These are phyloP conservation scores for Saccostrea glomerata DNA, from an alignment of 1,140 invertebrate species.

Conservation along the genomic window DNA sequence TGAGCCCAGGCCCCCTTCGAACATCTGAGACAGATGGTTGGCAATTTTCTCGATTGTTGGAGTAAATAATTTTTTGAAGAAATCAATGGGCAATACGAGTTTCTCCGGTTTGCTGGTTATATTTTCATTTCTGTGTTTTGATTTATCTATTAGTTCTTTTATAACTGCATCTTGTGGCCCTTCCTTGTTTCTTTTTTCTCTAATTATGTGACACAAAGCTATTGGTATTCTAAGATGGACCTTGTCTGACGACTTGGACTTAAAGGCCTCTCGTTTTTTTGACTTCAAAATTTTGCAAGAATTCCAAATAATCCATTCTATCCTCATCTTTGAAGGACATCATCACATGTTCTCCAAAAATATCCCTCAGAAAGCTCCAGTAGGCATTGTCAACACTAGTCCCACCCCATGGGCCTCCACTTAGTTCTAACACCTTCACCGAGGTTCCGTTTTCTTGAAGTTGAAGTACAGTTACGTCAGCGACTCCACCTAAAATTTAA, in stretches of 20 bases:
- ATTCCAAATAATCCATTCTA: conserved; percentile 35
- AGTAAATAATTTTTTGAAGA: conserved; percentile 1
- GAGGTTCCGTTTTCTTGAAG: conserved; percentile 35
- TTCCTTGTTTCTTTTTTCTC: background rate
- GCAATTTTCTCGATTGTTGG: conserved; percentile 12
- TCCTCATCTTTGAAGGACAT: background rate
- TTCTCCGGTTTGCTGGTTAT: background rate
- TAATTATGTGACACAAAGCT: too few relatives aligned
- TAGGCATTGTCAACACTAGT: conserved; percentile 43
- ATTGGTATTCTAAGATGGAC: background rate
- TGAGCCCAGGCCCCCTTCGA: background rate
- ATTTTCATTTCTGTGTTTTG: background rate
- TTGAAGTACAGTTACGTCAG: conserved; percentile 56
- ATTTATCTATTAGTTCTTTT: background rate
- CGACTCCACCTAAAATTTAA: conserved; percentile 49
- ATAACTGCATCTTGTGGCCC: background rate
- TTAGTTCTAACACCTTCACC: conserved; percentile 24
- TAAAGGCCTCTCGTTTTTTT: background rate
- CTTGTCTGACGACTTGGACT: too few relatives aligned
- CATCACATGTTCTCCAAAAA: background rate
- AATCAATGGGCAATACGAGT: conserved; percentile 12
- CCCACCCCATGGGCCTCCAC: conserved; percentile 46
- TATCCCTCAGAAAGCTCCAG: background rate
- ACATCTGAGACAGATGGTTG: conserved; percentile 34
- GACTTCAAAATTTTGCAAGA: conserved; percentile 39